A percentile compares a stretch with the other conserved stretches of the same genome.
phyloP scores from a whole-genome alignment of 2,113 vertebrate genomes.

The Bufo gargarizans region DNA sequence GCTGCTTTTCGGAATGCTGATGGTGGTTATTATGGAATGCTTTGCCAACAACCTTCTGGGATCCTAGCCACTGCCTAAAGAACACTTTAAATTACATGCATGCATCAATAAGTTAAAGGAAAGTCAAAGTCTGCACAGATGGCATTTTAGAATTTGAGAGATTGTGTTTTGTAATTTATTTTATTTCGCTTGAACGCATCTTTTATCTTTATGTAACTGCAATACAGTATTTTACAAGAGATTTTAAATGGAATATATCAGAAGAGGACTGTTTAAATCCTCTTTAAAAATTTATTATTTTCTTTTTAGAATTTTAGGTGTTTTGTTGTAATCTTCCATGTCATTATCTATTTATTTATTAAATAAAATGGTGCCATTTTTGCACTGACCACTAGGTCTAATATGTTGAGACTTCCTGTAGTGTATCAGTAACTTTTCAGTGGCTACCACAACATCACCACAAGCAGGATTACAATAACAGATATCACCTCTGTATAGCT shows the following conservation, averaged over 20 bases:
- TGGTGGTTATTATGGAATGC: slow-evolving; percentile 53
- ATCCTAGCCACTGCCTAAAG: slow-evolving; percentile 55
- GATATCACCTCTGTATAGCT: too few species aligned
- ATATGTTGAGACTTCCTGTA: too few species aligned
- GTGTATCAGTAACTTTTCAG: too few species aligned
- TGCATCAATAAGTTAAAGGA: slow-evolving; percentile 43
- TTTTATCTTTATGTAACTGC: background rate
- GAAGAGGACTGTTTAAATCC: too few species aligned
- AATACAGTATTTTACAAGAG: background rate
- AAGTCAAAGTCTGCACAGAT: slow-evolving; percentile 38
- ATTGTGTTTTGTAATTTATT: slow-evolving; percentile 13
- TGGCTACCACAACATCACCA: too few species aligned
- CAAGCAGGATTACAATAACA: too few species aligned
- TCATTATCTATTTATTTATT: too few species aligned
- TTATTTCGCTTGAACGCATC: background rate
- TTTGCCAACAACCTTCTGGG: slow-evolving; percentile 56
- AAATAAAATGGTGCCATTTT: too few species aligned
- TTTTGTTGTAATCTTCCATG: too few species aligned
- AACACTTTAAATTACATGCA: slow-evolving; percentile 55
- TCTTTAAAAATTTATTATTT: too few species aligned
- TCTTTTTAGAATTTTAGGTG: too few species aligned
- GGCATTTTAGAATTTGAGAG: slow-evolving; percentile 40
- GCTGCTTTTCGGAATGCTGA: slow-evolving; percentile 57
- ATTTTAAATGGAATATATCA: background rate
- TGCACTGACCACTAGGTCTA: too few species aligned